Conservation (phyloP, 2,888 invertebrate genomes). For the Orgyia antiqua region DNA sequence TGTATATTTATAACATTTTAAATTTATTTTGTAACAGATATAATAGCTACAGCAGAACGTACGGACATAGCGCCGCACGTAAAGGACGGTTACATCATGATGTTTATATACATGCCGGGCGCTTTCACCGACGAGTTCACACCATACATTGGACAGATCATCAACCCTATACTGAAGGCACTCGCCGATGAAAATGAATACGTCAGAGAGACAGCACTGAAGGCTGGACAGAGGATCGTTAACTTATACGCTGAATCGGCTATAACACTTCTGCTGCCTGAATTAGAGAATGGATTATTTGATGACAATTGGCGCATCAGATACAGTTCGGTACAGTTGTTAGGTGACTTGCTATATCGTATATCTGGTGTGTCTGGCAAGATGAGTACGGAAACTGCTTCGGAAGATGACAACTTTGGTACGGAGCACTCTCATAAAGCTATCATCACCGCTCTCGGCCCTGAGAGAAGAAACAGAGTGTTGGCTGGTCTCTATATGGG, state of each 20-base stretch:
- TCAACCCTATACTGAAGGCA: constrained; percentile 97
- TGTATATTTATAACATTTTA: too few species aligned
- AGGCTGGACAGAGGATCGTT: constrained; percentile 98
- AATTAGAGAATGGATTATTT: constrained; percentile 95
- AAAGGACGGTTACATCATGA: constrained; percentile 99
- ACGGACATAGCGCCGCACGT: constrained; percentile 97
- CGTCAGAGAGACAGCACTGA: constrained; percentile 97
- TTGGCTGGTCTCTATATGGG: constrained; percentile 98
- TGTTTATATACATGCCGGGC: constrained; percentile 99
- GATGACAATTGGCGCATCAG: constrained; percentile 99
- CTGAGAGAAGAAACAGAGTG: constrained; percentile 93
- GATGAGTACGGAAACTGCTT: constrained; percentile 98
- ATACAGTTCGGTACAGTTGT: constrained; percentile 94
- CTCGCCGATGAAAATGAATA: constrained; percentile 99
- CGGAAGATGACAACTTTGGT: constrained; percentile 99
- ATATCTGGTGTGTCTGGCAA: constrained; percentile 99
- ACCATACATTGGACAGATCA: constrained; percentile 96
- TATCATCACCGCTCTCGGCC: constrained; percentile 92
- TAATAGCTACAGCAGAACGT: constrained; percentile 95
- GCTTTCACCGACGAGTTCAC: constrained; percentile 97
- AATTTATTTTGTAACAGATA: too few species aligned
- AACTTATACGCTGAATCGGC: constrained; percentile 97
- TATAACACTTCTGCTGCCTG: constrained; percentile 93
- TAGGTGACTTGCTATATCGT: constrained; percentile 96
- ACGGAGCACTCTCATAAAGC: constrained; percentile 96